Evolutionary conservation across 2,888 invertebrate species (phyloP).

Genomic region (Homarus gammarus): DNA sequence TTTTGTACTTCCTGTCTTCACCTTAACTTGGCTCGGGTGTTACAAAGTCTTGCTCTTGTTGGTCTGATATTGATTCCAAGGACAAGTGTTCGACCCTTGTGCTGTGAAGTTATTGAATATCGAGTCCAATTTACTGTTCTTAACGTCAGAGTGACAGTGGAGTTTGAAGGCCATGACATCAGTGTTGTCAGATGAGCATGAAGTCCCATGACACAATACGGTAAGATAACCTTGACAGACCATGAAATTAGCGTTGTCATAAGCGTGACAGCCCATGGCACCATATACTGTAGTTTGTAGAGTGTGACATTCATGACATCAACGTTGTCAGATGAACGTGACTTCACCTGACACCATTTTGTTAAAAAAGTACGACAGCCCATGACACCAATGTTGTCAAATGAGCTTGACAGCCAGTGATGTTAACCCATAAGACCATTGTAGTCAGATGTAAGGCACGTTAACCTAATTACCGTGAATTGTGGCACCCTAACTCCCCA

Average conservation of each 20-base stretch:
- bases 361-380: background rate
- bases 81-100: conserved; percentile 13
- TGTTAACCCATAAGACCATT: too few relatives aligned
- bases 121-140: conserved; percentile 25
- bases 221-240: too few relatives aligned
- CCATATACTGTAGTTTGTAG: too few relatives aligned
- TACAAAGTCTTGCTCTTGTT: too few relatives aligned
- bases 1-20: background rate
- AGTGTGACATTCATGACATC: background rate
- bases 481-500: background rate
- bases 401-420: too few relatives aligned
- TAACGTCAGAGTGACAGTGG: too few relatives aligned
- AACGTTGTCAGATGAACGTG: background rate
- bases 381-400: background rate
- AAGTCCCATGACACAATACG: background rate
- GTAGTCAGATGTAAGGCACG: background rate
- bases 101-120: conserved; percentile 32
- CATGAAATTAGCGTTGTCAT: too few relatives aligned
- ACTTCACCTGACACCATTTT: background rate
- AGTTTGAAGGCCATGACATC: too few relatives aligned
- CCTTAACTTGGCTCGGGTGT: too few relatives aligned
- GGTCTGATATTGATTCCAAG: conserved; percentile 35
- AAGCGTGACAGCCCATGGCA: too few relatives aligned
- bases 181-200: too few relatives aligned
- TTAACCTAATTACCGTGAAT: background rate